Conservation (phyloP, 2,888 invertebrate species). For the Drosophila neotestacea region DNA sequence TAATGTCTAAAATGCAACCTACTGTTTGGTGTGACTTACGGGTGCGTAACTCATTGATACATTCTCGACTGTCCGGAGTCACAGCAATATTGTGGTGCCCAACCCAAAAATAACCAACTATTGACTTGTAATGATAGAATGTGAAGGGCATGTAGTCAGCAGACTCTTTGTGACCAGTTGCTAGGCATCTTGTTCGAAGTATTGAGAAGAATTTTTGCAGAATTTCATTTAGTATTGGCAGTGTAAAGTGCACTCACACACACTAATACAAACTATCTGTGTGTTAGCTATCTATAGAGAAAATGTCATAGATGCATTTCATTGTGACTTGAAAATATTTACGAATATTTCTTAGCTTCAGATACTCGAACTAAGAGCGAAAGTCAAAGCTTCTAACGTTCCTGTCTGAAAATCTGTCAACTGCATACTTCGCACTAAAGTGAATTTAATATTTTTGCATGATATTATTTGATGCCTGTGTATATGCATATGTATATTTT, state of each 20-base stretch:
- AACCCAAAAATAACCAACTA: conserved; percentile 64
- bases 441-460: conserved; percentile 56
- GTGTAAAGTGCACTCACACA: conserved; percentile 5
- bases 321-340: conserved; percentile 64
- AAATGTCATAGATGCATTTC: conserved; percentile 56
- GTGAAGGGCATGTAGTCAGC: not conserved
- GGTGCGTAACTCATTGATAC: no score
- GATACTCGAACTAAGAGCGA: conserved; percentile 1
- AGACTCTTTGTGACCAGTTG: not conserved
- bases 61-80: not conserved
- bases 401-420: conserved; percentile 47
- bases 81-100: conserved; percentile 15
- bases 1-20: no score
- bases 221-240: conserved; percentile 47
- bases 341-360: conserved; percentile 21
- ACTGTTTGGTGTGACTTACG: no score
- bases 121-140: conserved; percentile 51
- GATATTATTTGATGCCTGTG: conserved; percentile 13
- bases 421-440: conserved; percentile 65
- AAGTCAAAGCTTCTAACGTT: not conserved
- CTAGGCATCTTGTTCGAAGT: conserved; percentile 17
- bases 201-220: conserved; percentile 42
- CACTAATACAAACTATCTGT: not conserved
- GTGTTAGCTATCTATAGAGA: conserved; percentile 9
- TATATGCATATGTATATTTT: conserved; percentile 3